Conservation (phyloP, 2,797 vertebrate genomes). For the Betta splendens region DNA sequence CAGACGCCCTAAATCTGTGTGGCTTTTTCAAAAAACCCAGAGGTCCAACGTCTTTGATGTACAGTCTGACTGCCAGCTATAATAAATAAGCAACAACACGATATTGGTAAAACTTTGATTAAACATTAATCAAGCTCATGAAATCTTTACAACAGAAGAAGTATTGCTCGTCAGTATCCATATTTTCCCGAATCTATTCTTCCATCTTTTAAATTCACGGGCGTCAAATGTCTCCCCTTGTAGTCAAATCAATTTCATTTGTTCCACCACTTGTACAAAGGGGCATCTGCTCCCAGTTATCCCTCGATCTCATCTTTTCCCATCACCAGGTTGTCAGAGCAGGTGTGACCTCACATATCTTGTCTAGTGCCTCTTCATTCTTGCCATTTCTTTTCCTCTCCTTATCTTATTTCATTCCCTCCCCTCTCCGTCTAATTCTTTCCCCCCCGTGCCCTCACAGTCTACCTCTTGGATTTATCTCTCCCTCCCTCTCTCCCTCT, state of each 20-base stretch:
- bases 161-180: neutral
- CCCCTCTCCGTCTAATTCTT: slow-evolving; percentile 40
- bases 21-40: neutral
- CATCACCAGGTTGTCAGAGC: slow-evolving; percentile 51
- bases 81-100: slow-evolving; percentile 1
- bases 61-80: neutral
- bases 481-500: slow-evolving; percentile 43
- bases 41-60: neutral
- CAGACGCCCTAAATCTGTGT: neutral
- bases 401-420: slow-evolving; percentile 60
- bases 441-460: slow-evolving; percentile 39
- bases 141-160: slow-evolving; percentile 5
- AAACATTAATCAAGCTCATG: neutral
- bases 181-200: neutral
- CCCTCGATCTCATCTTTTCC: slow-evolving; percentile 51
- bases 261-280: slow-evolving; percentile 21
- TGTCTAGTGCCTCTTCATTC: slow-evolving; percentile 52
- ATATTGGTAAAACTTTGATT: slow-evolving; percentile 1
- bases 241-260: slow-evolving; percentile 28
- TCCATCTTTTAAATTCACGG: slow-evolving; percentile 5
- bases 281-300: slow-evolving; percentile 38
- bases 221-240: slow-evolving; percentile 16
- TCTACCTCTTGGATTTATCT: slow-evolving; percentile 51
- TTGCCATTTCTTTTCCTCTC: slow-evolving; percentile 56
- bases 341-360: slow-evolving; percentile 66